Percentiles rank a stretch among this genome's conserved stretches.
These are phyloP conservation scores for Laterallus jamaicensis DNA, from an alignment of 2,113 vertebrate species.

Conservation along the genomic window DNA sequence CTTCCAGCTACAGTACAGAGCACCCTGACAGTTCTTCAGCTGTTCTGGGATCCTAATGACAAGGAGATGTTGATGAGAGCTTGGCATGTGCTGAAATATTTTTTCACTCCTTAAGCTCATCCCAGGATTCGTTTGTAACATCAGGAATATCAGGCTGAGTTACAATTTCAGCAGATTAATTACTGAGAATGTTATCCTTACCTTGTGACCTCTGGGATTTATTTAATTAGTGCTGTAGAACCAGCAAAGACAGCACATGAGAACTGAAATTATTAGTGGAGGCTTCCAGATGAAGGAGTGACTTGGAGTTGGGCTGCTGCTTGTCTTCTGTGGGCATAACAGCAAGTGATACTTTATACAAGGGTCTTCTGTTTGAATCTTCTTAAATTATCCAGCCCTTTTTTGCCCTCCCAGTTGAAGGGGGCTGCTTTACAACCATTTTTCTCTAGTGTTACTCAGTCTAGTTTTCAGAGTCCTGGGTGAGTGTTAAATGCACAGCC, in stretches of 20 bases:
- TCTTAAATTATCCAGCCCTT: background rate
- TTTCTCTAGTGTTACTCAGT: background rate
- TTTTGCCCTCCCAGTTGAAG: background rate
- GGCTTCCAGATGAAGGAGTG: background rate
- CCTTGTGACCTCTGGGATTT: constrained; percentile 57
- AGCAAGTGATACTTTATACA: background rate
- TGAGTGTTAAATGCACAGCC: background rate
- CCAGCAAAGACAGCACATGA: background rate
- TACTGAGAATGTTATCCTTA: constrained; percentile 48
- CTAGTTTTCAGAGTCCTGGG: background rate
- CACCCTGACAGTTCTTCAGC: background rate
- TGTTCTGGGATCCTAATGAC: background rate
- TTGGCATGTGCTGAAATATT: background rate
- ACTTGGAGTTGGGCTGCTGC: background rate
- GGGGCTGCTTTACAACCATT: background rate
- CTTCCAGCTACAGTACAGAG: background rate
- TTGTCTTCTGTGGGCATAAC: background rate
- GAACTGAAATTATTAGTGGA: background rate
- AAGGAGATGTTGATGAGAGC: background rate
- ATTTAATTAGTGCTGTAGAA: constrained; percentile 51
- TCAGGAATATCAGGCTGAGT: background rate
- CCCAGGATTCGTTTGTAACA: background rate
- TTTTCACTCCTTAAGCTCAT: background rate
- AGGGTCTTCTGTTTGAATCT: background rate
- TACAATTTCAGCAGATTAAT: constrained; percentile 52